A percentile compares a stretch with the other conserved stretches of the same genome.
These are phyloP conservation scores for Tenthredo notha DNA, from an alignment of 2,888 invertebrate genomes.

Conservation along the genomic window DNA sequence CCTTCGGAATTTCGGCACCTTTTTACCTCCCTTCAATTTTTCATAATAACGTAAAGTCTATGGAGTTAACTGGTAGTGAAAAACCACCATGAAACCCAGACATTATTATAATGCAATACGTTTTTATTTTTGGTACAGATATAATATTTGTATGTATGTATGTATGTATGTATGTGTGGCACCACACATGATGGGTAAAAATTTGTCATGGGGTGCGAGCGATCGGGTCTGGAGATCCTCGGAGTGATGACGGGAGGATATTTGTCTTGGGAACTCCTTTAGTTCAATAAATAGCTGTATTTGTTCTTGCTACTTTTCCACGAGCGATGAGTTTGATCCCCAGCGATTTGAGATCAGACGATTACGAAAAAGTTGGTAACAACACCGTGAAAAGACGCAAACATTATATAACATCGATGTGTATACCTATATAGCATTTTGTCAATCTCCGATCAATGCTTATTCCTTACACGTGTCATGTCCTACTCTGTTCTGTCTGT, in stretches of 20 bases:
- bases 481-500: background rate
- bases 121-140: too few relatives aligned
- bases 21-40: background rate
- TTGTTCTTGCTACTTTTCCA: slow-evolving; percentile 45
- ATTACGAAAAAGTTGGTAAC: slow-evolving; percentile 28
- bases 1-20: slow-evolving; percentile 66
- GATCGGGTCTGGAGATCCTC: background rate
- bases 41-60: background rate
- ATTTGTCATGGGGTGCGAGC: slow-evolving; percentile 8
- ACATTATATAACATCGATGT: background rate
- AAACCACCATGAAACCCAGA: slow-evolving; percentile 72
- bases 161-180: background rate
- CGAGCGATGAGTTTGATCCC: slow-evolving; percentile 37
- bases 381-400: slow-evolving; percentile 30
- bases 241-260: slow-evolving; percentile 21
- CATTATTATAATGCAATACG: background rate
- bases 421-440: background rate
- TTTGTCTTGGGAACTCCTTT: slow-evolving; percentile 45
- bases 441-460: background rate
- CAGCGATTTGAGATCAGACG: slow-evolving; percentile 29
- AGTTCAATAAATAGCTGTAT: slow-evolving; percentile 46
- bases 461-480: background rate
- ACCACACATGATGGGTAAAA: background rate
- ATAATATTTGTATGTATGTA: background rate
- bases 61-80: slow-evolving; percentile 57